Conservation (phyloP, 2,888 invertebrate species). For the Synanthedon vespiformis region DNA sequence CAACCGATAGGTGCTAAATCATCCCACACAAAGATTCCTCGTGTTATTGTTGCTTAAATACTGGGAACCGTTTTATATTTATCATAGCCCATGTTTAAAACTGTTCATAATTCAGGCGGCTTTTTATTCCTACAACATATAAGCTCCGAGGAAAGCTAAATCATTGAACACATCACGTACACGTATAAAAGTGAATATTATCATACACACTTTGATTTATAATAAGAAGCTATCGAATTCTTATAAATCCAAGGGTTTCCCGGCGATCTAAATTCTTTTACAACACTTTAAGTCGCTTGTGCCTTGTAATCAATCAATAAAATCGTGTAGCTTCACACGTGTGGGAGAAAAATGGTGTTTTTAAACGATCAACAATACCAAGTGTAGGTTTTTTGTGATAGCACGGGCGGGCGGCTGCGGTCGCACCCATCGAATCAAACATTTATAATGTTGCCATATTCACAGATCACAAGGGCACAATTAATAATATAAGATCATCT, state of each 20-base stretch:
- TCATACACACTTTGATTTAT: not conserved
- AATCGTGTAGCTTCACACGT: not conserved
- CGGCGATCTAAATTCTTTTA: too few relatives aligned
- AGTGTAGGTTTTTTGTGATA: constrained; percentile 26
- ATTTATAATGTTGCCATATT: constrained; percentile 3
- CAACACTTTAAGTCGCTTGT: too few relatives aligned
- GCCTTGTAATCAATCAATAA: not conserved
- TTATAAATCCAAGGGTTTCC: too few relatives aligned
- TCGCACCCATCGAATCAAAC: constrained; percentile 5
- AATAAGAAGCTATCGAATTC: too few relatives aligned
- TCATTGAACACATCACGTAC: not conserved
- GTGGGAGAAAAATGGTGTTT: constrained; percentile 23
- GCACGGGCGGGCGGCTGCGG: constrained; percentile 5
- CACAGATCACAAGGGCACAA: constrained; percentile 9
- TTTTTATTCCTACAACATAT: not conserved
- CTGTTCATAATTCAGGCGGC: constrained; percentile 5
- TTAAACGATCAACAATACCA: constrained; percentile 26
- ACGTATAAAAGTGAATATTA: not conserved
- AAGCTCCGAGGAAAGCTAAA: not conserved
- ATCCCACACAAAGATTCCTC: constrained; percentile 21
- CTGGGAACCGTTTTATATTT: constrained; percentile 17
- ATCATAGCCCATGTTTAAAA: constrained; percentile 8
- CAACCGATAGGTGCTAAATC: constrained; percentile 22
- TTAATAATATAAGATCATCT: constrained; percentile 6
- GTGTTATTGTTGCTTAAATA: constrained; percentile 29